A percentile compares a stretch with the other conserved stretches of the same genome.
Evolutionary conservation across 2,888 invertebrate species (phyloP).

Genomic region (Leptarthrus brevirostris): DNA sequence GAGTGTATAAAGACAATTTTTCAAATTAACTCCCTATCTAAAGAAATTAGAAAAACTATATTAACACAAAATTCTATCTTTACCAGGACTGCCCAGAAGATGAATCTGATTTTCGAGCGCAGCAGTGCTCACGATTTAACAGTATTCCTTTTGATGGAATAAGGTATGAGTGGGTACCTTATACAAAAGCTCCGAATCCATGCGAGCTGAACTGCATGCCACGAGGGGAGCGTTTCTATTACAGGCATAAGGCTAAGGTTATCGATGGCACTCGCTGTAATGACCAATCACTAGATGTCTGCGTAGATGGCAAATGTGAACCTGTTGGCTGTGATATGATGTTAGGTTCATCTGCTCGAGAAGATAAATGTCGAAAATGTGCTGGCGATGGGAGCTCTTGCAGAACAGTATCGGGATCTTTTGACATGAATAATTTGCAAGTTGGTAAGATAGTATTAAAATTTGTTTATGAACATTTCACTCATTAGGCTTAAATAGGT

Average conservation of each 20-base stretch:
- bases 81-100: conserved; percentile 82
- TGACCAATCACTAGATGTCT: conserved; percentile 87
- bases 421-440: conserved; percentile 79
- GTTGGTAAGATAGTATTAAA: conserved; percentile 70
- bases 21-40: too few relatives aligned
- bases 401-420: conserved; percentile 78
- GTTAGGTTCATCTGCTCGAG: conserved; percentile 86
- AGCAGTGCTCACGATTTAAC: conserved; percentile 91
- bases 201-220: conserved; percentile 98
- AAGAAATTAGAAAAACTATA: too few relatives aligned
- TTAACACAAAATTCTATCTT: too few relatives aligned
- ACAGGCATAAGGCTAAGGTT: conserved; percentile 83
- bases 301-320: conserved; percentile 93
- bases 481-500: conserved; percentile 69
- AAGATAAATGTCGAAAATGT: conserved; percentile 92
- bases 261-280: conserved; percentile 86
- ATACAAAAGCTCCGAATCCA: conserved; percentile 86
- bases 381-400: conserved; percentile 93
- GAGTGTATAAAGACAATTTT: too few relatives aligned
- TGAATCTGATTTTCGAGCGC: conserved; percentile 82
- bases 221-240: conserved; percentile 89
- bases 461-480: neutral
- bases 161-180: conserved; percentile 89
- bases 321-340: conserved; percentile 95
- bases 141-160: conserved; percentile 82